phyloP scores from a whole-genome alignment of 23 tunicate genomes.

The Diplosoma virens region DNA sequence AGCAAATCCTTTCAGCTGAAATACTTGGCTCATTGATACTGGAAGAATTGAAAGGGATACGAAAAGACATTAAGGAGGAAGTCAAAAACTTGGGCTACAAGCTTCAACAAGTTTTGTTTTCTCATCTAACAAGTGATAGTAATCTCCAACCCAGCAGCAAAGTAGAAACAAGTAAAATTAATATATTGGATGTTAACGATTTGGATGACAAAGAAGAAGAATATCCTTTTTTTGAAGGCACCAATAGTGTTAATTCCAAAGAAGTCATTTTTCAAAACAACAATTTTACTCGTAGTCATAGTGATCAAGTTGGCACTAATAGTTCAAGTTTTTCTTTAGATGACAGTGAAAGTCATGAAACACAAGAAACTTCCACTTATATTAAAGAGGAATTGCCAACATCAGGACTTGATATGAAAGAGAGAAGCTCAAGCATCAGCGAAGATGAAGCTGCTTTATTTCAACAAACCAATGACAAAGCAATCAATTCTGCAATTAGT shows the following conservation, averaged over 20 bases:
- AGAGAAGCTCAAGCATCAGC: background rate
- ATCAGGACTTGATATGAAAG: background rate
- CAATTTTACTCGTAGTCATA: background rate
- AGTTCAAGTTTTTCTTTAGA: too few species aligned
- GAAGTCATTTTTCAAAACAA: background rate
- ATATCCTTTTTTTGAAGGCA: background rate
- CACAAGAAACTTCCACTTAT: background rate
- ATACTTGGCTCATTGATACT: background rate
- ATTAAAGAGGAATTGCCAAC: background rate
- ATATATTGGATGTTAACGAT: background rate
- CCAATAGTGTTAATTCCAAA: background rate
- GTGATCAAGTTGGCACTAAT: background rate
- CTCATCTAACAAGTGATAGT: too few species aligned
- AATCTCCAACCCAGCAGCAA: too few species aligned
- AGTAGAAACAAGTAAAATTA: too few species aligned
- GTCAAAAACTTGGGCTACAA: background rate
- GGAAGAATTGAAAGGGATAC: slow-evolving; percentile 1
- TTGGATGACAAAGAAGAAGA: background rate
- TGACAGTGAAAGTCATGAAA: background rate
- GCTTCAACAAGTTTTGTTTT: background rate
- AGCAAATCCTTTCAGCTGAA: background rate
- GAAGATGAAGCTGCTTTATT: background rate
- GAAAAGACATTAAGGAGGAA: background rate
- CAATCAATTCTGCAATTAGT: background rate
- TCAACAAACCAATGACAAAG: background rate